Base-by-base conservation (phyloP, 2,797 vertebrate genomes). In the Aldrovandia affinis region DNA sequence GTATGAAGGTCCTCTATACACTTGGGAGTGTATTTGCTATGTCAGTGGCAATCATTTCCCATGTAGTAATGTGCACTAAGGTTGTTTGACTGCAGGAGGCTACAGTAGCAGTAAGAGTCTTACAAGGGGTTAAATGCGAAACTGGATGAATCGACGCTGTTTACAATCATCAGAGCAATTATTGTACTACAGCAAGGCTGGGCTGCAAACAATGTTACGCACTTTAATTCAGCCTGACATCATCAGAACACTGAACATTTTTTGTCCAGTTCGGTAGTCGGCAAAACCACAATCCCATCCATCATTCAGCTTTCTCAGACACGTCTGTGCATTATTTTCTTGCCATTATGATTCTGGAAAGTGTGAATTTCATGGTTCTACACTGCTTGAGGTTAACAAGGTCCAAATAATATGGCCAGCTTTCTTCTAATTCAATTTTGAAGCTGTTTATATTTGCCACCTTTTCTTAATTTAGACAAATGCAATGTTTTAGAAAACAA, bases 61-160 rank as follows among this genome's bases (percentile, higher is more conserved):
- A 39, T 18, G 28, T 20, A 22, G 42, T 30, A 30, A 61, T 47
- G 39, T 15, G n/a, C 2, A 2, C 8, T 82, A n/a, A 54, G 81
- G 44, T 52, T 39, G 57, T 39, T 5, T 57, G 52, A 83, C 30
- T 14, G 12, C 36, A 75, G 70, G 70, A 25, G 36, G 20, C 36
- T 42, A 75, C 70, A 44, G 20, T 75, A 75, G 6, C 25, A n/a
- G 59, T 63, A 63, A 36, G 65, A 70, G 70, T 44, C 63, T 39
- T 7, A 36, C 50, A 18, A 33, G 12, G 70, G 30, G 7, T 33
- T 18, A 22, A 47, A 83, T 33, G 12, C 68, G 44, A 42, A 78
- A 47, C n/a, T 65, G 44, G 77, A 42, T 68, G 47, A 54, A 84
- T 84, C 30, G 50, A 20, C 57, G 28, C 75, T 54, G 59, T 54